phyloP scores from a whole-genome alignment of 1,140 invertebrate genomes.

The Penaeus indicus region DNA sequence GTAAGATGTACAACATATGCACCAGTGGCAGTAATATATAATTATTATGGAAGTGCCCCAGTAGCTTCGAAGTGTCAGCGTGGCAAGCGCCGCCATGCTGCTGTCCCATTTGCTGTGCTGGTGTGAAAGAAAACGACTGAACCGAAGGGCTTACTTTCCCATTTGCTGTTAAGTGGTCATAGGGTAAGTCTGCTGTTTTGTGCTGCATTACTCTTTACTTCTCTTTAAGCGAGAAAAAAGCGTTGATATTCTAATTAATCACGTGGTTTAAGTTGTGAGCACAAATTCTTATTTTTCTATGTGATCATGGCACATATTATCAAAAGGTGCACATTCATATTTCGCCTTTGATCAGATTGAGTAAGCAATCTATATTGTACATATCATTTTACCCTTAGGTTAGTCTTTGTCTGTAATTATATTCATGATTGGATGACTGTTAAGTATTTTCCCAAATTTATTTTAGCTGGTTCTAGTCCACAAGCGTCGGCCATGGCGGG shows the following conservation, averaged over 20 bases:
- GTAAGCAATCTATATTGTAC: conserved; percentile 63
- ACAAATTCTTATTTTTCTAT: conserved; percentile 65
- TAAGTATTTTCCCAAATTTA: conserved; percentile 60
- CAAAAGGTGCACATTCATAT: conserved; percentile 64
- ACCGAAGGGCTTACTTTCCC: conserved; percentile 55
- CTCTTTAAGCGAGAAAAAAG: conserved; percentile 46
- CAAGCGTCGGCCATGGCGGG: conserved; percentile 25
- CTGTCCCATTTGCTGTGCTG: conserved; percentile 61
- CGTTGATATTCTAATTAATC: conserved; percentile 56
- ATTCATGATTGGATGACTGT: conserved; percentile 60
- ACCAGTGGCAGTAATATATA: conserved; percentile 48
- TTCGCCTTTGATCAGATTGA: conserved; percentile 60
- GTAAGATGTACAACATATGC: conserved; percentile 62
- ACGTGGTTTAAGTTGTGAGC: conserved; percentile 58
- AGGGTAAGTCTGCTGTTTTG: conserved; percentile 60
- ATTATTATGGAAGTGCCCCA: conserved; percentile 37
- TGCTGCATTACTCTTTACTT: conserved; percentile 62
- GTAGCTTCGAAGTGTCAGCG: conserved; percentile 45
- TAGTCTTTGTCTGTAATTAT: conserved; percentile 59
- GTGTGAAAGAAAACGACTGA: conserved; percentile 55
- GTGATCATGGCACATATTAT: conserved; percentile 63
- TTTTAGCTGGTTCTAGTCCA: conserved; percentile 47
- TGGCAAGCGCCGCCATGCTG: conserved; percentile 35
- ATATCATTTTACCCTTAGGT: conserved; percentile 64
- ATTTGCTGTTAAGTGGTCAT: conserved; percentile 63